A percentile compares a stretch with the other conserved stretches of the same genome.
phyloP scores from a whole-genome alignment of 2,113 vertebrate species.

The Indicator indicator region DNA sequence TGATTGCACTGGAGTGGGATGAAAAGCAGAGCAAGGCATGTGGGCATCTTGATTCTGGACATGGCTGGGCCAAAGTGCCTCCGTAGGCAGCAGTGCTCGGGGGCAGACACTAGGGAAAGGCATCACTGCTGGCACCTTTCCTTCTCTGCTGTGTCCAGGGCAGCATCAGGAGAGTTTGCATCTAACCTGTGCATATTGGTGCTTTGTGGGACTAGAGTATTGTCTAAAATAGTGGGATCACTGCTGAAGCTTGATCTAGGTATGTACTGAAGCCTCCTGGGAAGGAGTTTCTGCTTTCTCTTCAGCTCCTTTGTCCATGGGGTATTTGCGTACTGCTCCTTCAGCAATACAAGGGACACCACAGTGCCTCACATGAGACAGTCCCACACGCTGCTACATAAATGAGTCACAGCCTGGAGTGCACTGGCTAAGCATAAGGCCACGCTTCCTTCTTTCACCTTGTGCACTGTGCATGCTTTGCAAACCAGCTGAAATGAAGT shows the following conservation, averaged over 20 bases:
- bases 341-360: background rate
- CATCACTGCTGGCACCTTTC: fast-evolving
- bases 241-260: background rate
- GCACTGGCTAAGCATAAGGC: background rate
- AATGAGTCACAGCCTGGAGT: background rate
- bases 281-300: background rate
- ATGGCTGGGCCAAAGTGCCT: background rate
- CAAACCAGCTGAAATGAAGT: background rate
- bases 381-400: background rate
- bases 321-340: background rate
- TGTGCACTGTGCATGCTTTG: background rate
- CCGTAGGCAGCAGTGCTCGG: fast-evolving
- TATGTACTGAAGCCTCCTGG: background rate
- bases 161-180: fast-evolving
- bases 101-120: fast-evolving
- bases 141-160: background rate
- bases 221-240: background rate
- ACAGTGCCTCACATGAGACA: background rate
- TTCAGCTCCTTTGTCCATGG: background rate
- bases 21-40: background rate
- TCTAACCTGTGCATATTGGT: fast-evolving
- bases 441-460: background rate
- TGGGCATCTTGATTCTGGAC: fast-evolving
- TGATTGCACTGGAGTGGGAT: background rate
- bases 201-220: background rate